phyloP scores from a whole-genome alignment of 2,113 vertebrate species.

The Tupaia chinensis region DNA sequence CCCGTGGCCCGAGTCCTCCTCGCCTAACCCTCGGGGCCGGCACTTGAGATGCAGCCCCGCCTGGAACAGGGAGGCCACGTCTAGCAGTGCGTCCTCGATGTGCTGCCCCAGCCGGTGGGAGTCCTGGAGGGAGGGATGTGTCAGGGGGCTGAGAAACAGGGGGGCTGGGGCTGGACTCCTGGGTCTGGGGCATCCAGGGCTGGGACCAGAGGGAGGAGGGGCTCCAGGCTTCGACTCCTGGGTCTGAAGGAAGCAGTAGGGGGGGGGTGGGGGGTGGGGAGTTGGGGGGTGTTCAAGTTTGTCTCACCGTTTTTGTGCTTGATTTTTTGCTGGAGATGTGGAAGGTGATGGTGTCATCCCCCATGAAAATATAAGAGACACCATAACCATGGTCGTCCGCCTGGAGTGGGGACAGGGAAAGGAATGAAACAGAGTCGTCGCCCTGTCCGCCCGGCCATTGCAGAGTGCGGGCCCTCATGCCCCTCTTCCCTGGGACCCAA shows the following conservation, averaged over 20 bases:
- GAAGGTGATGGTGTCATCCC: slow-evolving; percentile 91
- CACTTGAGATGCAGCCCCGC: not conserved
- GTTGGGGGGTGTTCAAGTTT: not conserved
- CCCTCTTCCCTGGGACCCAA: not conserved
- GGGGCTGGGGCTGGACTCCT: not conserved
- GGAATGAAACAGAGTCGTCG: not conserved
- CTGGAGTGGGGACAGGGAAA: slow-evolving; percentile 77
- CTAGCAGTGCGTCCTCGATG: slow-evolving; percentile 89
- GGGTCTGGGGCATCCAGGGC: not conserved
- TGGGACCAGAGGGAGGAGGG: not conserved
- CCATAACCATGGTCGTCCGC: slow-evolving; percentile 94
- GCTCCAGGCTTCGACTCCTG: not conserved
- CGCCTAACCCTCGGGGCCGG: not conserved
- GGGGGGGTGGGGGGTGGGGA: not conserved
- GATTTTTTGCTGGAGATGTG: slow-evolving; percentile 95
- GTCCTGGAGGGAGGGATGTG: slow-evolving; percentile 81
- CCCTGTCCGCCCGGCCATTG: fast-evolving
- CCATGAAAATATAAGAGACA: slow-evolving; percentile 92
- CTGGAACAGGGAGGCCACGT: slow-evolving; percentile 89
- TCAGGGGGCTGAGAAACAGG: not conserved
- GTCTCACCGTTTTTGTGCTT: slow-evolving; percentile 90
- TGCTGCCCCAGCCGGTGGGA: slow-evolving; percentile 90
- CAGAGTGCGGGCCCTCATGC: no score
- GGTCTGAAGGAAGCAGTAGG: not conserved
- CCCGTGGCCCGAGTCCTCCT: not conserved